Evolutionary conservation across 2,888 invertebrate genomes (phyloP).

Genomic region (Eristalinus sepulchralis): DNA sequence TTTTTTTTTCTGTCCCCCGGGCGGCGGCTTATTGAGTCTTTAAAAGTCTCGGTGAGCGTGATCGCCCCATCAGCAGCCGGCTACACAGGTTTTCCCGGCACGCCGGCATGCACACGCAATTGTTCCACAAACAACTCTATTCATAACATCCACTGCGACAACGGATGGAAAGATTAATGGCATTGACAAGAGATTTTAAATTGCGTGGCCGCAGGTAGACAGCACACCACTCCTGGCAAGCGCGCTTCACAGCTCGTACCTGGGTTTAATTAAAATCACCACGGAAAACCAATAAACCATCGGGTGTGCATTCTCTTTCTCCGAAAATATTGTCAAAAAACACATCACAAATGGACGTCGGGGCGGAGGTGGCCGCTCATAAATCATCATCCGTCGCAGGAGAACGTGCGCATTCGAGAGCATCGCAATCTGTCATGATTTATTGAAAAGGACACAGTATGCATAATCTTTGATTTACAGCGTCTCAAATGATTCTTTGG

Average conservation of each 20-base stretch:
- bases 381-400: conserved; percentile 62
- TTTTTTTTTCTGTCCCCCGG: not conserved
- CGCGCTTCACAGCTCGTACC: not conserved
- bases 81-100: not conserved
- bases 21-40: not conserved
- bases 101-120: not conserved
- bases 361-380: conserved; percentile 37
- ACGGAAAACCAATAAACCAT: conserved; percentile 10
- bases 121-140: not conserved
- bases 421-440: conserved; percentile 67
- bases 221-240: not conserved
- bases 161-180: not conserved
- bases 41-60: not conserved
- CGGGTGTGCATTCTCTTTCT: not conserved
- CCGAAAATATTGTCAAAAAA: not conserved
- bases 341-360: conserved; percentile 3
- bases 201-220: not conserved
- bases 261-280: conserved; percentile 11
- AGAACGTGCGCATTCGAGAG: conserved; percentile 42
- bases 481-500: conserved; percentile 35
- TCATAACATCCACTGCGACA: not conserved
- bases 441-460: conserved; percentile 64
- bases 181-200: not conserved
- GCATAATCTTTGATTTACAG: conserved; percentile 63
- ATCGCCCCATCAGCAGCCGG: not conserved